Percentiles rank a stretch among this genome's conserved stretches.
Evolutionary conservation across 2,797 vertebrate genomes (phyloP).

Genomic region (Danionella dracula): DNA sequence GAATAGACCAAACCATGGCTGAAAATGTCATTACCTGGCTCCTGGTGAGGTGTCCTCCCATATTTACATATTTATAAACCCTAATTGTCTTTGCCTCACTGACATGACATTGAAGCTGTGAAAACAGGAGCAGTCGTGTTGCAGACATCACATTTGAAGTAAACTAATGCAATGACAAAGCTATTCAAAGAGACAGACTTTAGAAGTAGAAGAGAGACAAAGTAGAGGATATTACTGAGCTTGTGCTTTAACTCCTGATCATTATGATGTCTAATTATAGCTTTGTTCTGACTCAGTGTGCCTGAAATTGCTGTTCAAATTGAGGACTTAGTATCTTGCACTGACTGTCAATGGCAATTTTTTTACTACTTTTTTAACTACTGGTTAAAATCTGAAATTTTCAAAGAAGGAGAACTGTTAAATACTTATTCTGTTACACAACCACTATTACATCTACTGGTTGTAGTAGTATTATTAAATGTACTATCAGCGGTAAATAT

Average conservation of each 20-base stretch:
- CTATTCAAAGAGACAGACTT: neutral
- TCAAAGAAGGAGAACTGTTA: no score
- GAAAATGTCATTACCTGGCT: constrained; percentile 72
- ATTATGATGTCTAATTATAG: constrained; percentile 2
- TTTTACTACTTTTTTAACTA: no score
- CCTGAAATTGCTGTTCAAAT: neutral
- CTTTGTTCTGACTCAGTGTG: neutral
- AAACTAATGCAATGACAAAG: neutral
- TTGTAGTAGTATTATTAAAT: no score
- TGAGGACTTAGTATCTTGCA: neutral
- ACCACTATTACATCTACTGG: no score
- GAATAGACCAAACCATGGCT: constrained; percentile 73
- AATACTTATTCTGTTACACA: no score
- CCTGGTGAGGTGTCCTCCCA: constrained; percentile 65
- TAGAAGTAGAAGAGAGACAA: constrained; percentile 24
- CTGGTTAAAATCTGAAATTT: no score
- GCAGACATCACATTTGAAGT: constrained; percentile 10
- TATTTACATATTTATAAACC: constrained; percentile 79
- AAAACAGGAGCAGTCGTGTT: constrained; percentile 13
- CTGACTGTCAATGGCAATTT: neutral
- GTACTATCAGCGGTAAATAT: no score
- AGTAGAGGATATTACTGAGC: neutral
- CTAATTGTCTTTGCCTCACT: constrained; percentile 72
- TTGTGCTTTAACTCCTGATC: constrained; percentile 1
- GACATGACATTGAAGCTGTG: constrained; percentile 66